Evolutionary conservation across 2,113 vertebrate genomes (phyloP).

Genomic region (Edolisoma coerulescens): DNA sequence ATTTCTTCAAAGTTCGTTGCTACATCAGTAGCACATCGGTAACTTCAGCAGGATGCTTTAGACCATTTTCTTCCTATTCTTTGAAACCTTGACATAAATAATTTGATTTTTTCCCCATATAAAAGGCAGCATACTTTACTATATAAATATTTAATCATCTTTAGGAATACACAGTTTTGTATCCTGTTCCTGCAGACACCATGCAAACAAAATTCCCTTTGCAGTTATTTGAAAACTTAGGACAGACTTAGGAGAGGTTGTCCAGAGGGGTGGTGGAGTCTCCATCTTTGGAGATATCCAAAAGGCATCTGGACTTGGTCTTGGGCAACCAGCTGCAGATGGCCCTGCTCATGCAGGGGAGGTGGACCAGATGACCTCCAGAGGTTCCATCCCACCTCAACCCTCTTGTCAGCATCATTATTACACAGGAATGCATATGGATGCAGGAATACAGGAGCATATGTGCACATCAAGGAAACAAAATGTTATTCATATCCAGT

Average conservation of each 20-base stretch:
- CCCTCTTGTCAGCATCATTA: background rate
- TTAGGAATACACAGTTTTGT: background rate
- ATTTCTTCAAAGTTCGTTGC: background rate
- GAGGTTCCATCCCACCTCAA: background rate
- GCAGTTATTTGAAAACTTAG: background rate
- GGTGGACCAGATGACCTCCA: background rate
- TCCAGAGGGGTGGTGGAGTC: background rate
- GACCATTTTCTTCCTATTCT: background rate
- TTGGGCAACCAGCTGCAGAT: background rate
- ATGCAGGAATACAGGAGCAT: background rate
- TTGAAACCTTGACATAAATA: background rate
- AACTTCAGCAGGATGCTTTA: background rate
- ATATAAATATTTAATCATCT: background rate
- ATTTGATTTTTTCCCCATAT: background rate
- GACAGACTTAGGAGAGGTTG: background rate
- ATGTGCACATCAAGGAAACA: background rate
- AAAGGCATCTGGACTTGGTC: background rate
- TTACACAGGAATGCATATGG: background rate
- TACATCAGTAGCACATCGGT: fast-evolving
- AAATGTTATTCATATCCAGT: background rate
- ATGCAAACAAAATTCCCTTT: background rate
- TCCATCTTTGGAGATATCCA: background rate
- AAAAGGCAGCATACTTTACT: background rate
- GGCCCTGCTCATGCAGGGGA: background rate
- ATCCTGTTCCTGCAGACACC: background rate